Evolutionary conservation across 2,797 vertebrate species (phyloP).

Genomic region (Chelon auratus): DNA sequence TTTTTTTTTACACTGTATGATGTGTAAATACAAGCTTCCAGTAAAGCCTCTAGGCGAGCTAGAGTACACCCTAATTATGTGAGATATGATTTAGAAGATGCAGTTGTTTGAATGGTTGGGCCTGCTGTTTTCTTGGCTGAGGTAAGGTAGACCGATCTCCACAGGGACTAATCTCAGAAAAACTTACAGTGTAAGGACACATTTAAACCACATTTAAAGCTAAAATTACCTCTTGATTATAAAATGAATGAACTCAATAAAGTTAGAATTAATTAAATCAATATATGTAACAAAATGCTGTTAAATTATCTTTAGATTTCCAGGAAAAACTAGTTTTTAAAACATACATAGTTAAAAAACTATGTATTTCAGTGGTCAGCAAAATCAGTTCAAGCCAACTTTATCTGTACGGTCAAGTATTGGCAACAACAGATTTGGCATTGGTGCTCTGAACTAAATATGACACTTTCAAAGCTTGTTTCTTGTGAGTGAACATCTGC

Average conservation of each 20-base stretch:
- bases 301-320: too few species aligned
- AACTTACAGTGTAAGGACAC: neutral
- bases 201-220: conserved; percentile 22
- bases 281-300: neutral
- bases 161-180: conserved; percentile 11
- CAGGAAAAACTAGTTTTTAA: too few species aligned
- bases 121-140: conserved; percentile 30
- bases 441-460: neutral
- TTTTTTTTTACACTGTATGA: conserved; percentile 30
- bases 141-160: conserved; percentile 44
- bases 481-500: conserved; percentile 39
- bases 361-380: neutral
- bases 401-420: neutral
- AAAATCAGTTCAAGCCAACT: neutral
- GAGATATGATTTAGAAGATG: conserved; percentile 67
- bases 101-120: conserved; percentile 51
- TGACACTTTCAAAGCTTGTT: conserved; percentile 18
- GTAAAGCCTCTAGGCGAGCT: conserved; percentile 69
- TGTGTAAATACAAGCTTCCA: conserved; percentile 74
- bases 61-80: conserved; percentile 69
- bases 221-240: neutral
- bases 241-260: neutral
- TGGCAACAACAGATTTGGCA: neutral
- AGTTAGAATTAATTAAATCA: neutral
- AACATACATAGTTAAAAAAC: too few species aligned